Base-by-base conservation (phyloP, 2,888 invertebrate species). In the Tineola bisselliella region DNA sequence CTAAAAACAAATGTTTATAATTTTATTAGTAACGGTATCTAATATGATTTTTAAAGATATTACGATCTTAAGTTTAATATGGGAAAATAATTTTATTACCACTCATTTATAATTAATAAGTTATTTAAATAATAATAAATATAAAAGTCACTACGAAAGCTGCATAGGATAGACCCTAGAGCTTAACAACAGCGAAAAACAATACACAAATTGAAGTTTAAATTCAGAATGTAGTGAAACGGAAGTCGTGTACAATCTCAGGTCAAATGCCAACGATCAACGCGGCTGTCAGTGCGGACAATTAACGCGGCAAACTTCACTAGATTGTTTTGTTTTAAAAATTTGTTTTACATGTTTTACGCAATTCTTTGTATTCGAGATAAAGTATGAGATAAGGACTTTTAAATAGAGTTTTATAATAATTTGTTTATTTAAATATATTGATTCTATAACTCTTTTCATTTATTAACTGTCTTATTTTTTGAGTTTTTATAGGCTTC, bases 231-330 rank as follows among this genome's bases (percentile, higher is more conserved):
- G 54, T 18, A 38, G 10, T 38, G 38, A 18, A 54, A 54, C 54
- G 54, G 54, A 54, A 54, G 54, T 48, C 19, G 48, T 15, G 48
- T 18, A 54, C 25, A 54, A 54, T 54, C 54, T 18, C 25, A 11
- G 54, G 54, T 54, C 54, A 54, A 54, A 25, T n/a, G 54, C 8
- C 54, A 54, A 48, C 15, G 54, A 8, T 54, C 54, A n/a, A 25
- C 19, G 10, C 15, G 48, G 8, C 15, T 54, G 52, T 17, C 52
- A 52, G 52, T 8, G 15, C 8, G 54, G 12, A 5, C 54, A 54
- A 54, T 54, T 54, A 25, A 54, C 18, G 18, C 54, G 54, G 54
- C 54, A n/a, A 38, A 54, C 25, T 54, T 25, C 54, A 54, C 25
- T 25, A 48, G 10, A 6, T 38, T 38, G 6, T 25, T 25, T 4